Base-by-base conservation (phyloP, 2,888 invertebrate species). In the Lobophora halterata region DNA sequence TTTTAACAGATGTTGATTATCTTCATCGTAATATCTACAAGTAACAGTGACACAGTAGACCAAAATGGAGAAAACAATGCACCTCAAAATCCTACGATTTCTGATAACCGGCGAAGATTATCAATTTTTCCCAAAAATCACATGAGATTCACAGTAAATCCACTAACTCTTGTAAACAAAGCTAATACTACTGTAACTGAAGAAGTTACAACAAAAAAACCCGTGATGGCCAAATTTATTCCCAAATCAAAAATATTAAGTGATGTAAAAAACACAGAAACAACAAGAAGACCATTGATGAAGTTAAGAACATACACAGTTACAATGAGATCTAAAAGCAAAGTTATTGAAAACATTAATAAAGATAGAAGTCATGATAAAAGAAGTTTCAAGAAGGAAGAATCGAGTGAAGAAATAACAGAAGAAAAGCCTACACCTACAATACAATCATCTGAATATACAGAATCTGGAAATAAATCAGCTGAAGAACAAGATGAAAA, bases 51-150 rank as follows among this genome's bases (percentile, higher is more conserved):
- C 6, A 2, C 1, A 3, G 5, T 28, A 13, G 1, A 20, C n/a
- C 17, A 32, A 5, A 23, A 23, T 27, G 26, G 23, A 1, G 12
- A 23, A 32, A 14, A 32, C 18, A 18, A 24, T 5, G 9, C 12
- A 2, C 1, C n/a, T n/a, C n/a, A n/a, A n/a, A n/a, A n/a, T n/a
- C n/a, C 30, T 5, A 23, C 11, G n/a, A 19, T 20, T 1, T 11
- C 25, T 5, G 28, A 11, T 18, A n/a, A 7, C 13, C 53, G 7
- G 55, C 47, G 48, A 11, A 56, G 49, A 16, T 26, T 55, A 1
- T 30, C 55, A 2, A 25, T 70, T 11, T 69, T 68, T 32, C 66
- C 70, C 0, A 71, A 54, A 23, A 59, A 29, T n/a, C 41, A 33
- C 2, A 48, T 46, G 3, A 67, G 63, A 32, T 69, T 49, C 8